Evolutionary conservation across 2,113 vertebrate genomes (phyloP), one percentile per base, ranked within the genome.

Genomic region (Nannospalax galili): DNA sequence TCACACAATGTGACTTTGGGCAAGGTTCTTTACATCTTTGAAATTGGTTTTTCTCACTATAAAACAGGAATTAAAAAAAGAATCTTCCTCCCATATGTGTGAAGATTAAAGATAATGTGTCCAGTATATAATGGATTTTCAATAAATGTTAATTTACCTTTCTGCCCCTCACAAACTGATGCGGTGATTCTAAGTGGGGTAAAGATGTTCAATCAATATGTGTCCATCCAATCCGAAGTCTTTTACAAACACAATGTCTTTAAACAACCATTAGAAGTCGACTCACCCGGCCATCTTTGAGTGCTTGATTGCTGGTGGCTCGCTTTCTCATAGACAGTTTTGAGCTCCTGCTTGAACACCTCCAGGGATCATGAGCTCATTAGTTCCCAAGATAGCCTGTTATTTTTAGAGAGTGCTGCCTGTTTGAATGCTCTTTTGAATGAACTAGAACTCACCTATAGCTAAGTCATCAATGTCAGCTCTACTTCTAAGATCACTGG

Each of bases 81-180:
- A 79, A 56, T 9, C 40, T 84, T 52, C 65, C 84, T 96, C 42
- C 64, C 81, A 77, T 24, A 81, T 84, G 95, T 62, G 92, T 94
- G 91, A 94, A 94, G 96, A 97, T 96, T 92, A 96, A 96, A 97
- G 93, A 93, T 96, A 96, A 97, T 95, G 94, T 96, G 95, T 95
- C 93, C 77, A 97, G 93, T 58, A 62, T 80, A 22, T 93, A 94
- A 97, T 96, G 89, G 97, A 93, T 97, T 97, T 97, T 97, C 97
- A 94, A 97, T 96, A 97, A 96, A 97, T 78, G 96, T 80, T 95
- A 95, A 97, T 94, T 96, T 94, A 93, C 92, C 80, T 96, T 96
- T 93, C 93, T 19, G 19, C 88, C 97, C 92, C 93, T 97, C 93
- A 77, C 72, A 89, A 32, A 84, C 88, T 75, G 6, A 84, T 96